Evolutionary conservation across 2,797 vertebrate species (phyloP).

Genomic region (Mus spretus): DNA sequence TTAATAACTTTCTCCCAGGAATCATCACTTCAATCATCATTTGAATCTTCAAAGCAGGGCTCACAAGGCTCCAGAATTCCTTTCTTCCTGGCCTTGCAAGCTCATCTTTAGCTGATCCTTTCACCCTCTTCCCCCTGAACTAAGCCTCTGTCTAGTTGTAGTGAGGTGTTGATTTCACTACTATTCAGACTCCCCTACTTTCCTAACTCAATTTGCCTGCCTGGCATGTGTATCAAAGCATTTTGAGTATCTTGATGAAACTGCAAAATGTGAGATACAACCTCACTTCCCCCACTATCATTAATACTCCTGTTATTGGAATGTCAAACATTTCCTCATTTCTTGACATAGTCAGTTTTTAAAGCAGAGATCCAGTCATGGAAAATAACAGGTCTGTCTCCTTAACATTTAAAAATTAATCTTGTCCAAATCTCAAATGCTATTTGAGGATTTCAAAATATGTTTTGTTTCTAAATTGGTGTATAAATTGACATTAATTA

Average conservation of each 20-base stretch:
- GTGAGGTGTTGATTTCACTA: not conserved
- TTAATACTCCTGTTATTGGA: not conserved
- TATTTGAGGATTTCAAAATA: conserved; percentile 66
- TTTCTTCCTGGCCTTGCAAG: not conserved
- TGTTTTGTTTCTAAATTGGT: conserved; percentile 66
- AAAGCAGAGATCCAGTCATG: conserved; percentile 44
- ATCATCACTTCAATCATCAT: not conserved
- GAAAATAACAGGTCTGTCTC: not conserved
- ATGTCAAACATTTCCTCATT: not conserved
- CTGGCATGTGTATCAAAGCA: not conserved
- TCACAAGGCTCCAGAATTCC: not conserved
- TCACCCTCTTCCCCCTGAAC: too few species aligned
- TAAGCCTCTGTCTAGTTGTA: not conserved
- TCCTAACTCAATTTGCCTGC: not conserved
- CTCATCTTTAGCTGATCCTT: not conserved
- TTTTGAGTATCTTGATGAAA: conserved; percentile 28
- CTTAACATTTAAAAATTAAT: conserved; percentile 25
- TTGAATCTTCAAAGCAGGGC: not conserved
- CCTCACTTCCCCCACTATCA: not conserved
- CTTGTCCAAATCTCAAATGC: conserved; percentile 26
- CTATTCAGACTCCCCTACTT: not conserved
- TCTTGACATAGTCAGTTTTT: conserved; percentile 24
- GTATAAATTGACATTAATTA: conserved; percentile 74
- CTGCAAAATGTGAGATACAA: not conserved
- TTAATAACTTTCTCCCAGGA: not conserved